A percentile compares a stretch with the other conserved stretches of the same genome.
These are phyloP conservation scores for Loriculus beryllinus DNA, from an alignment of 2,797 vertebrate species.

Conservation along the genomic window DNA sequence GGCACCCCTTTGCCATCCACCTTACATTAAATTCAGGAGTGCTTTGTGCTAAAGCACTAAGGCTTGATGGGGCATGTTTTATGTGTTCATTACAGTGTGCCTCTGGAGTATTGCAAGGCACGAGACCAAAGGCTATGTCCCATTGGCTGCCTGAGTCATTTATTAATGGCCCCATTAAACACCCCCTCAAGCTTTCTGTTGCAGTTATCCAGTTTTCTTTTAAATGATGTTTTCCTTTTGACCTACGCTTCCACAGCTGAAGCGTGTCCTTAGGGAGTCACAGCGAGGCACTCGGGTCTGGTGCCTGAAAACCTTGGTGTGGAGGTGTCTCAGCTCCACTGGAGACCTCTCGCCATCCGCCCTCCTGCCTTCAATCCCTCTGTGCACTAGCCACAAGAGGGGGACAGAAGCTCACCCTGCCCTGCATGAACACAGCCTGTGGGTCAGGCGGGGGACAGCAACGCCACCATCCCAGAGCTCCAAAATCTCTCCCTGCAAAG, in stretches of 20 bases:
- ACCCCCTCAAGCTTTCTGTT: conserved; percentile 21
- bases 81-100: conserved; percentile 7
- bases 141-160: conserved; percentile 37
- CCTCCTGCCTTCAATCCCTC: neutral
- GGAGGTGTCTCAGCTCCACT: neutral
- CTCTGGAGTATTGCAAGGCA: conserved; percentile 37
- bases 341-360: neutral
- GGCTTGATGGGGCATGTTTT: conserved; percentile 54
- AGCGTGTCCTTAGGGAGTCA: neutral
- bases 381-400: neutral
- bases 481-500: neutral
- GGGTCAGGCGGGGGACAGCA: neutral
- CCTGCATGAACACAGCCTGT: rapidly evolving
- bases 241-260: neutral
- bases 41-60: neutral
- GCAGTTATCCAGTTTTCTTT: conserved; percentile 23
- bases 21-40: neutral
- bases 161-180: conserved; percentile 51
- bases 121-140: conserved; percentile 35
- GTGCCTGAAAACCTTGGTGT: neutral
- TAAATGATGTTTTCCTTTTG: neutral
- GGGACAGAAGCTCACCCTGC: neutral
- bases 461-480: neutral
- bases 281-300: neutral
- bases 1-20: neutral